Evolutionary conservation across 2,888 invertebrate genomes (phyloP), one percentile per base, ranked within the genome.

Genomic region (Uropetala carovei): DNA sequence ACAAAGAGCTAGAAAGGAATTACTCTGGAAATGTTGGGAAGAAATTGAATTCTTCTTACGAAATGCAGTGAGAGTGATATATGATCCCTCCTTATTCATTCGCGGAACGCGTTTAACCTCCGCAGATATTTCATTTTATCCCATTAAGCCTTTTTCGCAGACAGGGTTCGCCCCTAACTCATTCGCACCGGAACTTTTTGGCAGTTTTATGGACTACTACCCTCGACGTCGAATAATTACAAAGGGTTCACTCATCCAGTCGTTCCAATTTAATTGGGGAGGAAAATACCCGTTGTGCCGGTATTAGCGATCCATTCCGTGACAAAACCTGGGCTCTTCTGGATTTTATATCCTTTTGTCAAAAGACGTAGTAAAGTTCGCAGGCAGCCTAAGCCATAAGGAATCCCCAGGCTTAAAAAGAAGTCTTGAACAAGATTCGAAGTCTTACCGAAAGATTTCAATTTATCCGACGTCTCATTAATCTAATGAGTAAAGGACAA

Each of bases 191-290:
- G 18, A 68, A 43, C 9, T n/a, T 18, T 22, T 22, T 68, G 68
- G n/a, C 68, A 68, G 18, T 68, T 68, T n/a, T n/a, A n/a, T 68
- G 11, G 68, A 10, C 8, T 16, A 9, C 68, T n/a, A 22, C n/a
- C n/a, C 10, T 68, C 22, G 68, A 9, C 68, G 22, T n/a, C 64
- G n/a, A 64, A 64, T 64, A 10, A 64, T 22, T 22, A 43, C 68
- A 9, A 18, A 68, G 22, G 68, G 13, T 18, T 68, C 68, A 68
- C 68, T 68, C 68, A 68, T 8, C 68, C n/a, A 68, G 68, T 68
- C 68, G 68, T 68, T 68, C 18, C 18, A 68, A 68, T 68, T 68
- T 68, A 68, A 68, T 68, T 68, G 68, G 64, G n/a, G 18, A n/a
- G 16, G 64, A 22, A 43, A 68, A n/a, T 10, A 1, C n/a, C 68